A percentile compares a stretch with the other conserved stretches of the same genome.
These are phyloP conservation scores for Cheilosia vulpina DNA, from an alignment of 2,888 invertebrate species.

Conservation along the genomic window DNA sequence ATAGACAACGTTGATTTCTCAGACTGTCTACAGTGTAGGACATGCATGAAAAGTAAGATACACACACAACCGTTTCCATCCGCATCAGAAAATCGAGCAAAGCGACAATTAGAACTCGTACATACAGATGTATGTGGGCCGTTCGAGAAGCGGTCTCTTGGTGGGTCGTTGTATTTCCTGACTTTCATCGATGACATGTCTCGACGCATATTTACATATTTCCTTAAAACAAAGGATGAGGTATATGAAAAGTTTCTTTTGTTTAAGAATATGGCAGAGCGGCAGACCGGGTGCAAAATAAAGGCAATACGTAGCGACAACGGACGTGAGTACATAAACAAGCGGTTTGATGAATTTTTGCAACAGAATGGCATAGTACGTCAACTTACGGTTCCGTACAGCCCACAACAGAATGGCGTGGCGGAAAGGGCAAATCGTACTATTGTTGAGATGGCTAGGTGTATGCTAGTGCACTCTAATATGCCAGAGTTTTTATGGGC, in stretches of 20 bases:
- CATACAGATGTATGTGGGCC: slow-evolving; percentile 55
- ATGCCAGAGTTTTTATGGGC: slow-evolving; percentile 75
- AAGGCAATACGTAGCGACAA: too few relatives aligned
- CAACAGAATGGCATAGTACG: slow-evolving; percentile 52
- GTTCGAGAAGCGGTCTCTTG: slow-evolving; percentile 51
- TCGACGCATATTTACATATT: slow-evolving; percentile 43
- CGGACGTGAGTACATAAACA: slow-evolving; percentile 54
- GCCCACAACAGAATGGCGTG: slow-evolving; percentile 65
- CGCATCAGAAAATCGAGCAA: slow-evolving; percentile 33
- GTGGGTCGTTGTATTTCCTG: slow-evolving; percentile 48
- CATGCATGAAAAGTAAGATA: slow-evolving; percentile 51
- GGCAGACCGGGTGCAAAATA: too few relatives aligned
- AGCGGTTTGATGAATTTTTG: slow-evolving; percentile 46
- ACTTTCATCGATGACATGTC: slow-evolving; percentile 52
- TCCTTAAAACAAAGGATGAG: too few relatives aligned
- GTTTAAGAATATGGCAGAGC: too few relatives aligned
- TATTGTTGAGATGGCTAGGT: slow-evolving; percentile 76
- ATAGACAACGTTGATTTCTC: slow-evolving; percentile 44
- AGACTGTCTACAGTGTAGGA: slow-evolving; percentile 29
- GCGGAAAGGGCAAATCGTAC: slow-evolving; percentile 66
- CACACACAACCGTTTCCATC: slow-evolving; percentile 52
- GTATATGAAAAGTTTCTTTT: too few relatives aligned
- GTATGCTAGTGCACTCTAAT: too few relatives aligned
- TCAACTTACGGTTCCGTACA: slow-evolving; percentile 59
- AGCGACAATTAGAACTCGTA: slow-evolving; percentile 36